phyloP scores from a whole-genome alignment of 2,888 invertebrate species.

The Philopedon plagiatum region DNA sequence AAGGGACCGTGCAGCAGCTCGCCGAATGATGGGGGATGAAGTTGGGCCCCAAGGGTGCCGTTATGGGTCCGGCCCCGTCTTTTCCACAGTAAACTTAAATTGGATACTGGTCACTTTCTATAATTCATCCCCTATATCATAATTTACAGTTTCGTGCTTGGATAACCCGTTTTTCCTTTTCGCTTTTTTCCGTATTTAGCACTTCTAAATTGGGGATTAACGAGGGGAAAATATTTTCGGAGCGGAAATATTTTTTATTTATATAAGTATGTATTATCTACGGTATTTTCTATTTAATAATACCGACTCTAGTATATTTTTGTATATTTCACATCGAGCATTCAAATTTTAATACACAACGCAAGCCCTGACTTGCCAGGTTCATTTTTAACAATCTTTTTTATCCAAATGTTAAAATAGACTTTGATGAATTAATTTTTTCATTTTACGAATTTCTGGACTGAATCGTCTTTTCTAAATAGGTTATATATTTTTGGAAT shows the following conservation, averaged over 20 bases:
- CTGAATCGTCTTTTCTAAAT: too few relatives aligned
- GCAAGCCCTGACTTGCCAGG: too few relatives aligned
- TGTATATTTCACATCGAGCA: too few relatives aligned
- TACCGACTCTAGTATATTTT: too few relatives aligned
- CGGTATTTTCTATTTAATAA: too few relatives aligned
- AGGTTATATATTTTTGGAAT: too few relatives aligned
- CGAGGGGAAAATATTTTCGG: constrained; percentile 3
- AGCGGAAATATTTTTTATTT: constrained; percentile 11
- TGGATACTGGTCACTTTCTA: constrained; percentile 70
- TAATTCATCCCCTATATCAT: constrained; percentile 70
- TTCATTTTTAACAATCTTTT: too few relatives aligned
- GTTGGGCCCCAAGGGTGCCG: constrained; percentile 66
- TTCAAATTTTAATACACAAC: too few relatives aligned
- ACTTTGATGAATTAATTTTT: too few relatives aligned
- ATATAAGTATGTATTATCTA: background rate
- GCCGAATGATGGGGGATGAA: constrained; percentile 63
- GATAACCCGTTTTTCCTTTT: constrained; percentile 52
- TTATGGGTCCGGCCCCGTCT: constrained; percentile 67
- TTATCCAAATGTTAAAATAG: too few relatives aligned
- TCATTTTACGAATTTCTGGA: too few relatives aligned
- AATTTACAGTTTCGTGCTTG: constrained; percentile 58
- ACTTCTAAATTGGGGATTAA: constrained; percentile 36
- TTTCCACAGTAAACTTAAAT: constrained; percentile 69
- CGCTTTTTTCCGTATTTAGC: constrained; percentile 48
- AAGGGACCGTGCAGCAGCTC: constrained; percentile 10